A percentile compares a stretch with the other conserved stretches of the same genome.
Evolutionary conservation across 1,140 invertebrate species (phyloP).

Genomic region (Papilio polytes): DNA sequence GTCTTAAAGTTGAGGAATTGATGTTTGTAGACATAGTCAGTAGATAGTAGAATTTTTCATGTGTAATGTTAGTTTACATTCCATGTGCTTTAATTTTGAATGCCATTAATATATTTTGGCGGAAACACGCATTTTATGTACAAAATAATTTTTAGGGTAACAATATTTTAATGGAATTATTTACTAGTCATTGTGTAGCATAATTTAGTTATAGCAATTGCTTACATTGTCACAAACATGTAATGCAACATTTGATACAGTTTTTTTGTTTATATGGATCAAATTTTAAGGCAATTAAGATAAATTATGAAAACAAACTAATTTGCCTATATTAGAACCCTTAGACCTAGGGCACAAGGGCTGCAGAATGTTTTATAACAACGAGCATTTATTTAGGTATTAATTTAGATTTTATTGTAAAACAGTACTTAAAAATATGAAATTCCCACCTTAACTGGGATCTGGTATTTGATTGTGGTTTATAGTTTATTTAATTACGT

Average conservation of each 20-base stretch:
- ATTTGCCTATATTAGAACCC: not conserved
- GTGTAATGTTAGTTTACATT: slow-evolving; percentile 28
- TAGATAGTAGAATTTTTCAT: slow-evolving; percentile 35
- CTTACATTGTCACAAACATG: slow-evolving; percentile 19
- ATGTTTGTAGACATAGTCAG: slow-evolving; percentile 22
- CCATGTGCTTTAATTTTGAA: slow-evolving; percentile 40
- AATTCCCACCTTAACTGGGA: not conserved
- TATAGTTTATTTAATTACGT: not conserved
- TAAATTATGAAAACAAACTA: slow-evolving; percentile 1
- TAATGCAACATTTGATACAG: not conserved
- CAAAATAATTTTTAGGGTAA: slow-evolving; percentile 49
- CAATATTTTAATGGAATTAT: slow-evolving; percentile 39
- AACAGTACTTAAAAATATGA: not conserved
- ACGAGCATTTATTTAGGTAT: not conserved
- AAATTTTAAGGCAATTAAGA: not conserved
- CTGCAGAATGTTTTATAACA: not conserved
- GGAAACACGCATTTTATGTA: slow-evolving; percentile 43
- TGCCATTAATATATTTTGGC: slow-evolving; percentile 41
- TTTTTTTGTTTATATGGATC: not conserved
- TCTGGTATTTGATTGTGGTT: not conserved
- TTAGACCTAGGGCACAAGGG: not conserved
- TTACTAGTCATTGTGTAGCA: slow-evolving; percentile 50
- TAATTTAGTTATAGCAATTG: slow-evolving; percentile 43
- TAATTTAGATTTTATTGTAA: not conserved
- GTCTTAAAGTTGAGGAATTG: slow-evolving; percentile 19